Base-by-base conservation (phyloP, 1,140 invertebrate species). In the Bombyx mandarina region DNA sequence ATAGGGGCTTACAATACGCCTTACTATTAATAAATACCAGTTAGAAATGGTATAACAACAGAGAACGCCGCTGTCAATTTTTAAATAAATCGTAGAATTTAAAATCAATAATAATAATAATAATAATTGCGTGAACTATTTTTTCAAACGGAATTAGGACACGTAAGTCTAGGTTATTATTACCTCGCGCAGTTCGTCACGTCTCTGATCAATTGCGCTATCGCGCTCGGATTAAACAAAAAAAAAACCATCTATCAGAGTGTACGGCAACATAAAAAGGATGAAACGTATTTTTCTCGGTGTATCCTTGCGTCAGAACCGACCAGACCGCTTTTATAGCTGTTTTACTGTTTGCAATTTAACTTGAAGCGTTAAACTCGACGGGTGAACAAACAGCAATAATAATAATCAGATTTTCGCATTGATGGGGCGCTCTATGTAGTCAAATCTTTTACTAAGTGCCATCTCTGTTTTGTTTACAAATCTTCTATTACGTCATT, bases 291-390 rank as follows among this genome's bases (percentile, higher is more conserved):
- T 79, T 70, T 75, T 75, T 74, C 71, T 75, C 66, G 63, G 61
- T 65, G 65, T 62, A 65, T 70, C 68, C 65, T 58, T 63, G 65
- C 65, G 69, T 68, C 63, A 68, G 61, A 76, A 77, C 76, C 73
- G 70, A 73, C 73, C 75, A 64, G 71, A 77, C 76, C 76, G 67
- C 77, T 80, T 82, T 79, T 80, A 82, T 75, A 58, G 71, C 66
- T 67, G 75, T 82, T 80, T 82, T 78, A 80, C 79, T 76, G 77
- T 80, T 76, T 67, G 79, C 77, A 76, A 80, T 82, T 79, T 80
- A 79, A 77, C 76, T 79, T 71, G 69, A 75, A 75, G 67, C 73
- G 65, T 78, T 73, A 76, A 69, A 73, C 75, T 74, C 70, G 46
- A 57, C 62, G 54, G 55, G 58, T 46, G 66, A 66, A 71, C 71